Base-by-base conservation (phyloP, 1,140 invertebrate genomes). In the Drosophila virilis region DNA sequence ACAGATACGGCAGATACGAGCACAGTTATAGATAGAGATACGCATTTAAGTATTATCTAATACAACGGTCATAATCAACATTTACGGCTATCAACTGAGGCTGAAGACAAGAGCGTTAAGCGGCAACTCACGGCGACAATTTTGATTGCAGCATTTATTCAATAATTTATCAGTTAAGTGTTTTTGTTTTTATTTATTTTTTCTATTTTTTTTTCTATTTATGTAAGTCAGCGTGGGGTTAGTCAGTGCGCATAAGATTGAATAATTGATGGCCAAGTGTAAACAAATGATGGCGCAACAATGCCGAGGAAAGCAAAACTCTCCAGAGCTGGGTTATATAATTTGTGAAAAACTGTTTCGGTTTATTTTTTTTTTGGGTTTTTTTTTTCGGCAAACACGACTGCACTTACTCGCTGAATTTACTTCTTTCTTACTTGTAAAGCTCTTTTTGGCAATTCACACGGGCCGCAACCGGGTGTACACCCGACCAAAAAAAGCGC, bases 191-290 rank as follows among this genome's bases (percentile, higher is more conserved):
- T 54, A 32, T 46, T 54, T 40, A n/a, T n/a, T n/a, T n/a, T n/a
- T n/a, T n/a, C n/a, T n/a, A n/a, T n/a, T 37, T 35, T 17, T 40
- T 9, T 43, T 45, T 65, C 46, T 73, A 28, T 86, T 88, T 88
- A 88, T 80, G 80, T 89, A 89, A 88, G 78, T 72, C 57, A 54
- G 50, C 54, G 50, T 28, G 50, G 46, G 42, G 66, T 58, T 84
- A 67, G 81, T 73, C 58, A 74, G 32, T 70, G 73, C 46, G 69
- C 59, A 60, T 68, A 48, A 50, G 54, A 83, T 89, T 89, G 68
- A 89, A 84, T 89, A 80, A 89, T 80, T 89, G 77, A 80, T 78
- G 77, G 62, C 69, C 78, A 79, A 83, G 76, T 80, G 84, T 74
- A 65, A 74, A 68, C 79, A 73, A 75, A 72, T 72, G 48, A 78